Percentiles rank a stretch among this genome's conserved stretches.
Conservation (phyloP, 2,797 vertebrate species). For the Anolis apletophallus region DNA sequence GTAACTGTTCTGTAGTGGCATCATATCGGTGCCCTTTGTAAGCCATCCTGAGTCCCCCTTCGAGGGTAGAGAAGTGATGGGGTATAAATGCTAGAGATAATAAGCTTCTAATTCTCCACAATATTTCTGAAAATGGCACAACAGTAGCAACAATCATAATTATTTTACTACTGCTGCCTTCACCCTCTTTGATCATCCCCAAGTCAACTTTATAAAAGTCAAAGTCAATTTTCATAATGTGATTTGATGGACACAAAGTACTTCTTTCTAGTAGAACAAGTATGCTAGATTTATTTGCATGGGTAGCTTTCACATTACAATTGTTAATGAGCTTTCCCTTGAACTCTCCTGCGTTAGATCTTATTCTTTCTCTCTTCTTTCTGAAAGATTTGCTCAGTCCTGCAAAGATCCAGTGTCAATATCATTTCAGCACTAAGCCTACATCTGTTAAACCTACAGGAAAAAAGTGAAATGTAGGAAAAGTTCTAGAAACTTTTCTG, state of each 20-base stretch:
- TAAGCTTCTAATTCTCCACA: not conserved
- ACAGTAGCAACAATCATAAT: not conserved
- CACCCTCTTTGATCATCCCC: not conserved
- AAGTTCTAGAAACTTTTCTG: not conserved
- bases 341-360: slow-evolving; percentile 31
- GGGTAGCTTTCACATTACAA: slow-evolving; percentile 61
- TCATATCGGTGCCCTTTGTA: too few species aligned
- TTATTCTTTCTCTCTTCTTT: slow-evolving; percentile 52
- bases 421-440: slow-evolving; percentile 51
- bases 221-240: slow-evolving; percentile 12
- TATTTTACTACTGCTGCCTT: not conserved
- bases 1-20: too few species aligned
- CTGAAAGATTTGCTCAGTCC: slow-evolving; percentile 55
- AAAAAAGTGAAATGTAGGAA: not conserved
- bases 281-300: slow-evolving; percentile 41
- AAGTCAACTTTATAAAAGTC: slow-evolving; percentile 40
- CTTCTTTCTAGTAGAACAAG: slow-evolving; percentile 64
- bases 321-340: slow-evolving; percentile 67
- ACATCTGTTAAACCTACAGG: slow-evolving; percentile 12
- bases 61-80: too few species aligned
- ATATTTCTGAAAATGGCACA: slow-evolving; percentile 7
- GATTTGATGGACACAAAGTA: slow-evolving; percentile 32
- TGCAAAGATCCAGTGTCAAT: slow-evolving; percentile 50
- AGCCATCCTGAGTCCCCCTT: too few species aligned
- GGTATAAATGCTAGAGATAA: too few species aligned